phyloP scores from a whole-genome alignment of 2,888 invertebrate genomes.

The Thelaira solivaga region DNA sequence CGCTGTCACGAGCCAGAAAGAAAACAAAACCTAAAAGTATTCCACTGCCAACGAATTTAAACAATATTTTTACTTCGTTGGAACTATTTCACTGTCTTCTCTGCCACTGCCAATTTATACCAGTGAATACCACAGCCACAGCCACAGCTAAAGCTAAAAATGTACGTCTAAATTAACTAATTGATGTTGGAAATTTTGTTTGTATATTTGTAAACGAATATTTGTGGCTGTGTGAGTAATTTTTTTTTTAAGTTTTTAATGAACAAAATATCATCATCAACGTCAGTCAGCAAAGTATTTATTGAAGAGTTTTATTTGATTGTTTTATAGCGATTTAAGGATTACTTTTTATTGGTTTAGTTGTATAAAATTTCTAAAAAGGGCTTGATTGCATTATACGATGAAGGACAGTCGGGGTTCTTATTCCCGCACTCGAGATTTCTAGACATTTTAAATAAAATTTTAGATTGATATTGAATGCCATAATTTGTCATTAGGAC shows the following conservation, averaged over 20 bases:
- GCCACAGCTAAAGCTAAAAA: no score
- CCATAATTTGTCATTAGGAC: no score
- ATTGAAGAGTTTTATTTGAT: slow-evolving; percentile 27
- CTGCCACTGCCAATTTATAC: not conserved
- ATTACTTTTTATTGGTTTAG: not conserved
- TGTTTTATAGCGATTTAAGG: slow-evolving; percentile 9
- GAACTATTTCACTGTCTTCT: not conserved
- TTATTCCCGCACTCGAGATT: no score
- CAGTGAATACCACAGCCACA: slow-evolving; percentile 5
- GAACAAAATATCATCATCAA: slow-evolving; percentile 2
- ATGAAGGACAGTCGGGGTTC: no score
- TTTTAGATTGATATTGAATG: no score
- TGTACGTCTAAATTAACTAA: slow-evolving; percentile 56
- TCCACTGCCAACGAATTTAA: slow-evolving; percentile 11
- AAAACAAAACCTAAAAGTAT: not conserved
- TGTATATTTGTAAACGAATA: not conserved
- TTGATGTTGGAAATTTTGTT: slow-evolving; percentile 17
- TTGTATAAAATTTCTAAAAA: not conserved
- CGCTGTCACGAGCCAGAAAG: not conserved
- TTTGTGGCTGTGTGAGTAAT: slow-evolving; percentile 18
- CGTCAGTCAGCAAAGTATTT: not conserved
- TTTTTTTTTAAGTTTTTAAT: slow-evolving; percentile 33
- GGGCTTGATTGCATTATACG: not conserved
- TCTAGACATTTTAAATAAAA: no score
- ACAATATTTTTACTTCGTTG: not conserved